Evolutionary conservation across 2,113 vertebrate genomes (phyloP), one percentile per base, ranked within the genome.

Genomic region (Gadus macrocephalus): DNA sequence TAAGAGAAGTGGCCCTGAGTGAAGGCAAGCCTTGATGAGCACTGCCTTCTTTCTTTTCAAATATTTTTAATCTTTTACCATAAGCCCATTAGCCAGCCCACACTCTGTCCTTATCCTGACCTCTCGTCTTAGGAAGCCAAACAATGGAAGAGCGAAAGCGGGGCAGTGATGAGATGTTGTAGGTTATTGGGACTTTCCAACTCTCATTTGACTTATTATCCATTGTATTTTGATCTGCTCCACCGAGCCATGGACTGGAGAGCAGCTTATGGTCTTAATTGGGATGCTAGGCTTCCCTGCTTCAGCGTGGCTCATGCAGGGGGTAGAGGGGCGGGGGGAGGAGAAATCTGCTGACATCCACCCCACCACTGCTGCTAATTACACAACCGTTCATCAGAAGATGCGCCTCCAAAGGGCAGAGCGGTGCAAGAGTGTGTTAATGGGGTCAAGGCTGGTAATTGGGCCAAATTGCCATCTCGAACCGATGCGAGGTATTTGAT

Each of bases 191-290:
- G 42, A 9, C 8, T 49, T 9, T 49, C 42, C 42, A 11, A 8
- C 38, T 42, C 38, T 11, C 42, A 14, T 49, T 49, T 49, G 2
- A 7, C 42, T 49, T 49, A 49, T 9, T 49, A 49, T 49, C 42
- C 42, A 12, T 61, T 27, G 61, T 12, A 25, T 63, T 28, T 63
- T 63, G 15, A 22, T 8, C 15, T 55, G n/a, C 64, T 66, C 66
- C 35, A 16, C 42, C n/a, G 25, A 67, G 14, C 53, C 22, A 1
- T 7, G 15, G 42, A 25, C 72, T 66, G 78, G 73, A 83, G 58
- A 56, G 68, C 68, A 27, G 76, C 70, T 86, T 76, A 68, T 79
- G 81, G 80, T 70, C 81, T 76, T 91, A 89, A 90, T 89, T 91
- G 69, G 80, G 20, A 79, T 68, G 70, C 61, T 59, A 66, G 77